Conservation (phyloP, 2,797 vertebrate genomes). For the Psittacula echo region DNA sequence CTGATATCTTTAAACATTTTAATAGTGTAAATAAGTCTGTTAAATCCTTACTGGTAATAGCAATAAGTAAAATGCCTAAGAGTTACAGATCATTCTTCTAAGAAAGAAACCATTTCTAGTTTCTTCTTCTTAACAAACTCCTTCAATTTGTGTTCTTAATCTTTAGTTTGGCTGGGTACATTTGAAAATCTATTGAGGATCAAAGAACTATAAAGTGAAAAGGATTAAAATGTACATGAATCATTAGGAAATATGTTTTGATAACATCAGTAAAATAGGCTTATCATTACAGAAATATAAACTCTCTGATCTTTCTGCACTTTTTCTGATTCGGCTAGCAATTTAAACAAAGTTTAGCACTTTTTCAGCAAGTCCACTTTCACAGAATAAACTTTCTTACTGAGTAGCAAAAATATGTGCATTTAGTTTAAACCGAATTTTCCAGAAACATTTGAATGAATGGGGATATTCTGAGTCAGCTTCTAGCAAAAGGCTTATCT, state of each 20-base stretch:
- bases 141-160: background rate
- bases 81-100: background rate
- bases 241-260: conserved; percentile 12
- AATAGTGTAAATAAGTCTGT: background rate
- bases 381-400: background rate
- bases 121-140: background rate
- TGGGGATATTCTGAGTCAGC: conserved; percentile 26
- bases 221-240: conserved; percentile 5
- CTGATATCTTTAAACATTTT: background rate
- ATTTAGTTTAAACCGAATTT: conserved; percentile 30
- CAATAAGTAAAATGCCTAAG: background rate
- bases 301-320: background rate
- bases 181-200: conserved; percentile 4
- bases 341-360: conserved; percentile 33
- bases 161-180: background rate
- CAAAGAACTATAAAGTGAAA: background rate
- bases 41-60: background rate
- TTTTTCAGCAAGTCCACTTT: background rate
- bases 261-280: background rate
- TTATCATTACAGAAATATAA: background rate
- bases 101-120: background rate
- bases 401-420: background rate
- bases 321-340: conserved; percentile 27
- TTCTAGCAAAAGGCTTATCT: conserved; percentile 44
- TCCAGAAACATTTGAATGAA: conserved; percentile 31